These are phyloP conservation scores for Hybos culiciformis DNA, from an alignment of 2,888 invertebrate genomes.

Conservation along the genomic window DNA sequence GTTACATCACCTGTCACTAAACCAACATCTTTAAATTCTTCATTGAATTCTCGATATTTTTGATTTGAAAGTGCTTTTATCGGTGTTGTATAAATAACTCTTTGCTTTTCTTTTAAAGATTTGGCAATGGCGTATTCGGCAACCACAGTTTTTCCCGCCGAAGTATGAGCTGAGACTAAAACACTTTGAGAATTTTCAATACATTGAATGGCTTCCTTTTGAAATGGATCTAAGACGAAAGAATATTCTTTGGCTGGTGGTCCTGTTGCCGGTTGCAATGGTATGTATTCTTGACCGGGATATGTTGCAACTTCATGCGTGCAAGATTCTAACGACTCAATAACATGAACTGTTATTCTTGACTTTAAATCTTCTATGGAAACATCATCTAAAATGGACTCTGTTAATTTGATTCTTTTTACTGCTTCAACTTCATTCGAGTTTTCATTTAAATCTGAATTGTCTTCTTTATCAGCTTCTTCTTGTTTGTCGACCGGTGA, in stretches of 20 bases:
- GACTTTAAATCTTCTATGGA: slow-evolving; percentile 64
- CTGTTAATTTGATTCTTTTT: slow-evolving; percentile 21
- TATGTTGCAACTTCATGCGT: slow-evolving; percentile 94
- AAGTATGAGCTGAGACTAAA: slow-evolving; percentile 96
- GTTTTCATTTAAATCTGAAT: slow-evolving; percentile 5
- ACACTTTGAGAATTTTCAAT: slow-evolving; percentile 98
- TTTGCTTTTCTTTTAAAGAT: slow-evolving; percentile 83
- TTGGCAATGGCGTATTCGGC: slow-evolving; percentile 96
- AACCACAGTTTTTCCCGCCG: slow-evolving; percentile 98
- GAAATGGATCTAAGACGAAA: slow-evolving; percentile 94
- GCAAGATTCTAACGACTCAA: slow-evolving; percentile 85
- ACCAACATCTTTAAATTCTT: slow-evolving; percentile 96
- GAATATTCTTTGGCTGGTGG: slow-evolving; percentile 85
- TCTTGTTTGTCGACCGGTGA: neutral
- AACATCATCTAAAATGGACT: slow-evolving; percentile 29
- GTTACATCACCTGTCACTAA: slow-evolving; percentile 98
- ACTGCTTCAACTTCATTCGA: slow-evolving; percentile 13
- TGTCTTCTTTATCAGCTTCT: neutral
- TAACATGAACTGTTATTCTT: slow-evolving; percentile 72
- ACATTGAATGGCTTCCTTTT: slow-evolving; percentile 90
- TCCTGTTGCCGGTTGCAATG: slow-evolving; percentile 40
- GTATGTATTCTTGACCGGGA: slow-evolving; percentile 66
- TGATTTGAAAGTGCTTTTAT: slow-evolving; percentile 99
- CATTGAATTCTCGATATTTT: slow-evolving; percentile 94
- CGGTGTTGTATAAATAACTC: slow-evolving; percentile 98